Base-by-base conservation (phyloP, 2,797 vertebrate species). In the Glyptemys insculpta region DNA sequence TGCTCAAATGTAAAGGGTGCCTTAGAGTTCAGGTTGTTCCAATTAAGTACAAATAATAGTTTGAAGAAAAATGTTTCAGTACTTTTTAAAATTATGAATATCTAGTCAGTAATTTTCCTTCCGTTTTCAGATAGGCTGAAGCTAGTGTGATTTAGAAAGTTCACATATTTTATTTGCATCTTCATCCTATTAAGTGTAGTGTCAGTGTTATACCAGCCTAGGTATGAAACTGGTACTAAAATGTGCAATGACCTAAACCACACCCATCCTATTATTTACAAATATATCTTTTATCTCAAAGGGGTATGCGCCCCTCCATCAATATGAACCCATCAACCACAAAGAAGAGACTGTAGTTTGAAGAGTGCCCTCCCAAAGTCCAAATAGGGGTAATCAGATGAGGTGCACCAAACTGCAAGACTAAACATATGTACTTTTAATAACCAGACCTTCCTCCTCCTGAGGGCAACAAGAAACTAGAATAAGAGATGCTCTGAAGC, bases 371-470 rank as follows among this genome's bases (percentile, higher is more conserved):
- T 91, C 92, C 82, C 91, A 94, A 89, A 97, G 94, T 95, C 95
- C 96, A 97, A 97, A 94, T 88, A 84, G 93, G 68, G 81, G 90
- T 93, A 96, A 96, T 92, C 94, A 94, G 95, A 94, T 65, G 90
- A 97, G 94, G 95, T 94, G 89, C 2, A 47, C 92, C 92, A 74
- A 88, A 95, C 92, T 83, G 81, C 90, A 97, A 97, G 94, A 97
- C 96, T 97, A 95, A 96, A 97, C 95, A 95, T 95, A 95, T 89
- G 93, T 91, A 97, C 93, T 96, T 96, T 96, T 95, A 98, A 98
- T 96, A 96, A 88, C 92, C 86, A 95, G 96, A 47, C 93, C 94
- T 94, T 94, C 92, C 85, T 95, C 50, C 89, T 92, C 94, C 91
- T 82, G 91, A 96, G 89, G 91, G 96, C 94, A 93, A 83, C 89